Evolutionary conservation across 2,113 vertebrate genomes (phyloP).

Genomic region (Coturnix japonica): DNA sequence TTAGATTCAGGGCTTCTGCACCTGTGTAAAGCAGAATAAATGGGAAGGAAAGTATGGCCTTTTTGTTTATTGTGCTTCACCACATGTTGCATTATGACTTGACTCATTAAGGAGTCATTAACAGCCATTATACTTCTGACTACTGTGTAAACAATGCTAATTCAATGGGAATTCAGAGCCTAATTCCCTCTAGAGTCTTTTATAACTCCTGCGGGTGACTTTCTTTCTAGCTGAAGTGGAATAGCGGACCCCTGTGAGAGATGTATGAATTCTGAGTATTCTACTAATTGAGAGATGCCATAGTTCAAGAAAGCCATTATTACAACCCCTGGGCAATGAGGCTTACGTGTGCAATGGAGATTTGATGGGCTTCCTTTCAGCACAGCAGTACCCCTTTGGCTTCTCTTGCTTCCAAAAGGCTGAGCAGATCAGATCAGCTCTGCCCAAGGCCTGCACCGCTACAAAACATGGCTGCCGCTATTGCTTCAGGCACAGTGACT

Average conservation of each 20-base stretch:
- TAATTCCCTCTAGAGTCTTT: slow-evolving; percentile 41
- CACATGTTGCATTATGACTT: neutral
- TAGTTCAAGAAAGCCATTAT: neutral
- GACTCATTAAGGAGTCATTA: slow-evolving; percentile 12
- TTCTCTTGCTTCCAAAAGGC: neutral
- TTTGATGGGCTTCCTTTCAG: neutral
- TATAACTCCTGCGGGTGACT: neutral
- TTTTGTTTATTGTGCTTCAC: neutral
- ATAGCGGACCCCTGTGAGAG: neutral
- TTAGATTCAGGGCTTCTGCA: slow-evolving; percentile 7
- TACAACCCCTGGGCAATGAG: neutral
- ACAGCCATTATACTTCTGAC: slow-evolving; percentile 34
- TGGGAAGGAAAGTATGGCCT: neutral
- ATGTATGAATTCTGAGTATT: neutral
- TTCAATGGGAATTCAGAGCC: slow-evolving; percentile 31
- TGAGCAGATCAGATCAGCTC: neutral
- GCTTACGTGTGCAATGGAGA: neutral
- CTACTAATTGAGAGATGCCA: neutral
- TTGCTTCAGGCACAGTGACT: neutral
- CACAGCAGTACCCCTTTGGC: neutral
- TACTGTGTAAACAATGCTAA: slow-evolving; percentile 61
- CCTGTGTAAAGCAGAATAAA: slow-evolving; percentile 2
- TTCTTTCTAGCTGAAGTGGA: slow-evolving; percentile 1
- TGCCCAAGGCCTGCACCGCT: neutral
- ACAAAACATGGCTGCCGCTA: neutral